Conservation (phyloP, 2,113 vertebrate species). For the Toxotes chatareus region DNA sequence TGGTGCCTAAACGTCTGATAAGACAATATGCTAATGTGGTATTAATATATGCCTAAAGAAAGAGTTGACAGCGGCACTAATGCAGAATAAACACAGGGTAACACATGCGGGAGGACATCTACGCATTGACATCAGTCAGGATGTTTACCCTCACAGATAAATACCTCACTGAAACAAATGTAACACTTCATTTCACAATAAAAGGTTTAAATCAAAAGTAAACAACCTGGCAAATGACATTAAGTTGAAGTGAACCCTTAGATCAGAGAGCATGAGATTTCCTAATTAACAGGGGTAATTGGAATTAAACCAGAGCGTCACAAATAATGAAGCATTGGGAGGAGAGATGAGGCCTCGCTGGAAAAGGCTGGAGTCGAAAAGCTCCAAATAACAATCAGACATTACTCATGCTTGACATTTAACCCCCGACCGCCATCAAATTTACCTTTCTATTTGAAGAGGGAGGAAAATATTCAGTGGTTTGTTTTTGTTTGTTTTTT, state of each 20-base stretch:
- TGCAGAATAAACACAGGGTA: constrained; percentile 10
- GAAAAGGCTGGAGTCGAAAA: constrained; percentile 21
- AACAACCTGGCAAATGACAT: constrained; percentile 79
- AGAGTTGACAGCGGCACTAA: constrained; percentile 33
- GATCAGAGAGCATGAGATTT: constrained; percentile 83
- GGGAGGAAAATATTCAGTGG: background rate
- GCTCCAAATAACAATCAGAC: constrained; percentile 29
- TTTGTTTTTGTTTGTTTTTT: too few relatives aligned
- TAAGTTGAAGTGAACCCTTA: constrained; percentile 66
- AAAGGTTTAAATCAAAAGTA: constrained; percentile 69
- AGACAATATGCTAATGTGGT: constrained; percentile 48
- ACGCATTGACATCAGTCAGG: constrained; percentile 30
- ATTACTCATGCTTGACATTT: constrained; percentile 31
- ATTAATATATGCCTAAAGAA: constrained; percentile 25
- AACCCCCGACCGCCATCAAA: constrained; percentile 2
- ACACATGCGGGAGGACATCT: constrained; percentile 7
- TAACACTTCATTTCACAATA: constrained; percentile 61
- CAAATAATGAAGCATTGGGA: constrained; percentile 73
- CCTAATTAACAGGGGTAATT: constrained; percentile 81
- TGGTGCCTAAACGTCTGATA: constrained; percentile 42
- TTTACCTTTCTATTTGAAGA: background rate
- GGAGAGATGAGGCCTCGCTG: constrained; percentile 33
- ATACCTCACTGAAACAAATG: constrained; percentile 37
- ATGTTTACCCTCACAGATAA: constrained; percentile 43
- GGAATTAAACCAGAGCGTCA: constrained; percentile 78